These are phyloP conservation scores for Beaufortia kweichowensis DNA, from an alignment of 2,113 vertebrate species.

Conservation along the genomic window DNA sequence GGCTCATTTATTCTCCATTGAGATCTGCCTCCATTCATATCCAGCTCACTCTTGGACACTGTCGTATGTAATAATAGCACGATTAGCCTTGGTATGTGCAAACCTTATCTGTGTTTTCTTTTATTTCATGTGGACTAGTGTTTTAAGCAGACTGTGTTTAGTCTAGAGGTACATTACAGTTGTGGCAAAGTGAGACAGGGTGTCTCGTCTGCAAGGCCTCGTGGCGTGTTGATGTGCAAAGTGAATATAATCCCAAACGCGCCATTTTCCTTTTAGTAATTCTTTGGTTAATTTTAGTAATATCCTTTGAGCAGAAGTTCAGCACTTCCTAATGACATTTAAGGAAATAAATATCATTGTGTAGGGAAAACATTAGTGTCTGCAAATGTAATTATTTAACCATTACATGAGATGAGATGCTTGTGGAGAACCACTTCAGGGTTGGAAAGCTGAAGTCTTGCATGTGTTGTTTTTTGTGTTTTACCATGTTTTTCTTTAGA, in stretches of 20 bases:
- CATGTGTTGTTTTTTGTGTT: not conserved
- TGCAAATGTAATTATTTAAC: slow-evolving; percentile 8
- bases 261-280: slow-evolving; percentile 13
- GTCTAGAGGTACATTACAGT: slow-evolving; percentile 35
- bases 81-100: slow-evolving; percentile 18
- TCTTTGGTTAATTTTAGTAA: not conserved
- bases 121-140: slow-evolving; percentile 2
- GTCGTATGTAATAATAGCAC: not conserved
- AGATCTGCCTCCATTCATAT: slow-evolving; percentile 2
- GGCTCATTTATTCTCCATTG: not conserved
- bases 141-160: slow-evolving; percentile 41
- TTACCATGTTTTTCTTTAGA: not conserved
- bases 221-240: slow-evolving; percentile 10
- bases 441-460: not conserved
- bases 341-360: slow-evolving; percentile 8
- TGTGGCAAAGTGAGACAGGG: slow-evolving; percentile 15
- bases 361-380: slow-evolving; percentile 9
- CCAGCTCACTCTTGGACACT: not conserved
- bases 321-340: not conserved
- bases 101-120: not conserved
- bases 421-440: slow-evolving; percentile 27
- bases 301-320: slow-evolving; percentile 3
- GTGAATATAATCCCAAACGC: slow-evolving; percentile 5
- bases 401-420: slow-evolving; percentile 21
- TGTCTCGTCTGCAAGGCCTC: slow-evolving; percentile 46